Evolutionary conservation across 2,113 vertebrate species (phyloP).

Genomic region (Tricholaema leucomelas): DNA sequence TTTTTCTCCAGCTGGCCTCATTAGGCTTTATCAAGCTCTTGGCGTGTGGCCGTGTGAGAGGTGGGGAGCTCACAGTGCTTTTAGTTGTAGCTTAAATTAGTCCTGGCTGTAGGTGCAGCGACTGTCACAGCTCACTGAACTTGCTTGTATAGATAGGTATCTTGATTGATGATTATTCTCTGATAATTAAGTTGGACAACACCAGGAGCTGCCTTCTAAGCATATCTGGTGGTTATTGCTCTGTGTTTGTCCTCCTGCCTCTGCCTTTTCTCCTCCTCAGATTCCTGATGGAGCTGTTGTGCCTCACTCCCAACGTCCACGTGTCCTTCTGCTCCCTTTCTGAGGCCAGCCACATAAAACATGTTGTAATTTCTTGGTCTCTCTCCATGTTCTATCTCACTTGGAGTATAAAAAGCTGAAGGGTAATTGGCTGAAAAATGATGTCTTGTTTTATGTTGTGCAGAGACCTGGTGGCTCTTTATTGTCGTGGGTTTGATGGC

Average conservation of each 20-base stretch:
- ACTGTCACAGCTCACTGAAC: not conserved
- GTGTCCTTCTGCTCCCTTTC: not conserved
- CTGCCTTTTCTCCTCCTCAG: not conserved
- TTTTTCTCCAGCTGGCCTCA: not conserved
- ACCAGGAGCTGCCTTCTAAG: not conserved
- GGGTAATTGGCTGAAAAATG: not conserved
- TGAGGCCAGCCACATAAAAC: not conserved
- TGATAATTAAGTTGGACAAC: not conserved
- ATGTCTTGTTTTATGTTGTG: not conserved
- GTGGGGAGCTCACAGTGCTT: not conserved
- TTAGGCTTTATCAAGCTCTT: not conserved
- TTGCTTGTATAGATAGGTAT: not conserved
- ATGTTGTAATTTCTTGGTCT: not conserved
- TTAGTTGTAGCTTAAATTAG: not conserved
- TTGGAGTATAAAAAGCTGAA: not conserved
- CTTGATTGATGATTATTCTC: not conserved
- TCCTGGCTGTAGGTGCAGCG: not conserved
- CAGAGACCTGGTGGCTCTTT: not conserved
- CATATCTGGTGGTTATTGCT: not conserved
- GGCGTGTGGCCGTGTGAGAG: not conserved
- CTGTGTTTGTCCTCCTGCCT: not conserved
- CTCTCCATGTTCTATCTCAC: not conserved
- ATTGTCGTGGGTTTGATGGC: not conserved
- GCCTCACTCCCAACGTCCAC: accelerated
- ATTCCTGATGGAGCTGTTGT: not conserved